phyloP scores from a whole-genome alignment of 23 tunicate genomes.

The Ciona savignyi region DNA sequence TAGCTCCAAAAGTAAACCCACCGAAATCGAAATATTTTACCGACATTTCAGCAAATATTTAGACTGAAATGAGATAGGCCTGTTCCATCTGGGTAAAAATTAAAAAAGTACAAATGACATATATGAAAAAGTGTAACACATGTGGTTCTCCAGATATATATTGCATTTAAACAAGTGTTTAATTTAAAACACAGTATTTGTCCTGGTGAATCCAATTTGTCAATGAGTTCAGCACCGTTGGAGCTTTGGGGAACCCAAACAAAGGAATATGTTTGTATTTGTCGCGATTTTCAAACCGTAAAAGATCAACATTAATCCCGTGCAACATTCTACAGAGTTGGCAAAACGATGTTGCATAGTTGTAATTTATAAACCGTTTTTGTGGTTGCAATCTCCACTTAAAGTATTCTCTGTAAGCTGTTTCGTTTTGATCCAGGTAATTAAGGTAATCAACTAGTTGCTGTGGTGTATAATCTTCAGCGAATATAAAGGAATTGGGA shows the following conservation, averaged over 20 bases:
- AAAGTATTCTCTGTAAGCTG: conserved; percentile 5
- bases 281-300: not conserved
- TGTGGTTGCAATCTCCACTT: not conserved
- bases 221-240: not conserved
- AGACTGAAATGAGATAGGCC: too few species aligned
- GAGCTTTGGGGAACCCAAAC: not conserved
- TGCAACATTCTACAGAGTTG: not conserved
- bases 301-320: not conserved
- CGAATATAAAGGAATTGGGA: conserved; percentile 4
- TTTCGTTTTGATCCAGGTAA: conserved; percentile 1
- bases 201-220: not conserved
- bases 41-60: too few species aligned
- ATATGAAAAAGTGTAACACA: too few species aligned
- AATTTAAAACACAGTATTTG: too few species aligned
- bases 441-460: not conserved
- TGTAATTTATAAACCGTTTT: not conserved
- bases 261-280: not conserved
- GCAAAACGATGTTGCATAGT: not conserved
- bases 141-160: too few species aligned
- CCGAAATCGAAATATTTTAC: too few species aligned
- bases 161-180: too few species aligned
- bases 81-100: too few species aligned
- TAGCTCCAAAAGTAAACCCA: too few species aligned
- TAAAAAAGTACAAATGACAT: too few species aligned
- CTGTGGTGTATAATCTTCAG: not conserved